Base-by-base conservation (phyloP, 2,797 vertebrate species). In the Pampus argenteus region DNA sequence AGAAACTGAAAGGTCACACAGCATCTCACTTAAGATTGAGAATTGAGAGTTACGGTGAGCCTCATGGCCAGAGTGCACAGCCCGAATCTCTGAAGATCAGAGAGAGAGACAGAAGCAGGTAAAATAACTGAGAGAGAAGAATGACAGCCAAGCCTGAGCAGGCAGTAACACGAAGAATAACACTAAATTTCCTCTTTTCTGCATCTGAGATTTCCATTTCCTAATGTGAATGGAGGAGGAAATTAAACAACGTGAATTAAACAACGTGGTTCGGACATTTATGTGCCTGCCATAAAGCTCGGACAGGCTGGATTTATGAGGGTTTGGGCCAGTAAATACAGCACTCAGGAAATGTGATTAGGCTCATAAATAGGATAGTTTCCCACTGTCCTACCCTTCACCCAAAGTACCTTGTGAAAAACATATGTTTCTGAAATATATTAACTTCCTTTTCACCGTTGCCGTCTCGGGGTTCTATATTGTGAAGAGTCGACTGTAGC, bases 301-400 rank as follows among this genome's bases (percentile, higher is more conserved):
- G 59, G 87, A 89, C 85, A 71, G 85, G 81, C 47, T 71, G 72
- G 76, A 92, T 92, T 92, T 93, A 91, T 83, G 86, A 82, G 82
- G 60, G 62, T 80, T 82, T 81, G 61, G 71, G 84, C 79, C 82
- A 85, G 82, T 91, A 91, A 92, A 91, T 90, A 91, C 84, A 81
- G 86, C 86, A 81, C 88, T 91, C 86, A 85, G 90, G 88, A 92
- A 92, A 92, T 93, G 89, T 92, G 92, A 93, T 92, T 89, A 87
- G 83, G 68, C 88, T 87, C 88, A 66, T 93, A 89, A 91, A 92
- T 86, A 83, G 70, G 76, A 81, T 74, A 79, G 84, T 83, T 82
- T 85, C 85, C 86, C 17, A 25, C 80, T 88, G 88, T 89, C 76
- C 78, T 86, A 82, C 85, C 79, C 88, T 89, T 90, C 82, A 87